A percentile compares a stretch with the other conserved stretches of the same genome.
Conservation (phyloP, 2,888 invertebrate species). For the Synergus gifuensis region DNA sequence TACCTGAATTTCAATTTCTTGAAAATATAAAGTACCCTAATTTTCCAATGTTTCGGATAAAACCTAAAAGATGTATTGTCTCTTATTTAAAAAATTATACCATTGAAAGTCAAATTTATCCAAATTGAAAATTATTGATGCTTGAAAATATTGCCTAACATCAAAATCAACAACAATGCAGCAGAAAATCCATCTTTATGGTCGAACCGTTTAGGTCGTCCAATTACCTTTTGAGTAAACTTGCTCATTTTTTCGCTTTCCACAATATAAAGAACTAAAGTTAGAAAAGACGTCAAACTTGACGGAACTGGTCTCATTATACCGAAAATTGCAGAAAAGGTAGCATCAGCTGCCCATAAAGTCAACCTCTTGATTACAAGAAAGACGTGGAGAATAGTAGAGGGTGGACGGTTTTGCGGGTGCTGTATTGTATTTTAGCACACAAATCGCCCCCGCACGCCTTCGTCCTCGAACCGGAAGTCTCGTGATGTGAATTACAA, state of each 20-base stretch:
- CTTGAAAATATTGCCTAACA: slow-evolving; percentile 20
- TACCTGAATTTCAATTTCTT: no score
- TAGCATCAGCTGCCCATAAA: slow-evolving; percentile 24
- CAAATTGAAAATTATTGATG: no score
- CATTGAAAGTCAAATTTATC: no score
- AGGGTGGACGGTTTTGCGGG: slow-evolving; percentile 17
- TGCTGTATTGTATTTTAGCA: slow-evolving; percentile 58
- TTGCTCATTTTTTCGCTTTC: not conserved
- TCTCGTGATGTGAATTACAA: slow-evolving; percentile 71
- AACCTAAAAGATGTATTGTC: no score
- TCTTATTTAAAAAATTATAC: no score
- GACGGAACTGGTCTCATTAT: slow-evolving; percentile 18
- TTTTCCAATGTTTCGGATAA: no score
- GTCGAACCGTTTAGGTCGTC: not conserved
- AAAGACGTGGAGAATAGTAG: slow-evolving; percentile 1
- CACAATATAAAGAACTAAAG: not conserved
- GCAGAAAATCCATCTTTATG: not conserved
- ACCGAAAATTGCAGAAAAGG: slow-evolving; percentile 4
- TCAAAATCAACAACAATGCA: not conserved
- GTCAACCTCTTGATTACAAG: slow-evolving; percentile 28
- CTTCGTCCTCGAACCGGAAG: slow-evolving; percentile 64
- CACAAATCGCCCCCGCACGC: slow-evolving; percentile 73
- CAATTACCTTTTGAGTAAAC: slow-evolving; percentile 9
- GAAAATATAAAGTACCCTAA: no score
- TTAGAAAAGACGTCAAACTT: slow-evolving; percentile 34